Conservation (phyloP, 2,113 vertebrate genomes). For the Acinonyx jubatus region DNA sequence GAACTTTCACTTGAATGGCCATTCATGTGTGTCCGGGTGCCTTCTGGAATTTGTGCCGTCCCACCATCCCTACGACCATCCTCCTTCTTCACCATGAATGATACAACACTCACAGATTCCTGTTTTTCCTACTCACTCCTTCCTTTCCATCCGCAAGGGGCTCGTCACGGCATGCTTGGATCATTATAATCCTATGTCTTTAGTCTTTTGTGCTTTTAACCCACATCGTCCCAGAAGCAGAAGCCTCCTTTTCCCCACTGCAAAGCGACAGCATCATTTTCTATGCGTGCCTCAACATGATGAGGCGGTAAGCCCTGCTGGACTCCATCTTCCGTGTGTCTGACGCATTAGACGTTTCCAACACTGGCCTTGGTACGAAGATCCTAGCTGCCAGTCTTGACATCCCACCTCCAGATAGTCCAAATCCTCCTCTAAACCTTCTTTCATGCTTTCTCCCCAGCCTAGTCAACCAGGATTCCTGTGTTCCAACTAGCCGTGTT, state of each 20-base stretch:
- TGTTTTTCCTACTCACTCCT: background rate
- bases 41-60: background rate
- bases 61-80: background rate
- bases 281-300: fast-evolving
- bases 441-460: background rate
- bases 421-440: background rate
- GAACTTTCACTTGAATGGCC: background rate
- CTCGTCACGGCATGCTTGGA: background rate
- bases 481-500: background rate
- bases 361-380: too few species aligned
- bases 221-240: background rate
- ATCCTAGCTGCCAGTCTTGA: background rate
- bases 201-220: background rate
- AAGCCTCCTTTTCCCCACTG: background rate
- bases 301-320: fast-evolving
- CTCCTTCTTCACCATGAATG: background rate
- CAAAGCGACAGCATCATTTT: background rate
- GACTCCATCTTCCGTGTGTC: fast-evolving
- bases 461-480: background rate
- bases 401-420: background rate
- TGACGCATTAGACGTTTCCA: background rate
- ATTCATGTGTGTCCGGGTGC: background rate
- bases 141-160: background rate
- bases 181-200: background rate
- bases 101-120: background rate